Conservation (phyloP, 2,797 vertebrate species). For the Sylvia borin region DNA sequence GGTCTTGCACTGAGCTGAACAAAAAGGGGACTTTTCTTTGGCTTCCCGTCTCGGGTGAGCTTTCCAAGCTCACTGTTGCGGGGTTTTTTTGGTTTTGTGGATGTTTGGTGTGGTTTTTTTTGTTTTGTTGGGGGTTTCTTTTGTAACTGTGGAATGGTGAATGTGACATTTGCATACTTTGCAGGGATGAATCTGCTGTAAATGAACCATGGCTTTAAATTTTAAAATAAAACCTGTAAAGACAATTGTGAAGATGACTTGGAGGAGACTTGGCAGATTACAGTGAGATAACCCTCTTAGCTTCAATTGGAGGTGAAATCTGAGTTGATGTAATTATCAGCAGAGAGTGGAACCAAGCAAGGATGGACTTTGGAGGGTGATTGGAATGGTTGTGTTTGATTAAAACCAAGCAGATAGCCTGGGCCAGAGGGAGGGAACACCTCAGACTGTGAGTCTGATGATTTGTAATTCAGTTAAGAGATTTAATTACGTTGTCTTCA, state of each 20-base stretch:
- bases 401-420: slow-evolving; percentile 2
- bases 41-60: background rate
- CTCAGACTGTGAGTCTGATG: background rate
- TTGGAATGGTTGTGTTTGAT: slow-evolving; percentile 5
- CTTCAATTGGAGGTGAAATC: background rate
- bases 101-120: too few relatives aligned
- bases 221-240: background rate
- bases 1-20: background rate
- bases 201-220: background rate
- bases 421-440: background rate
- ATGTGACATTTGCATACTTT: background rate
- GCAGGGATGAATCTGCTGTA: background rate
- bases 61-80: background rate
- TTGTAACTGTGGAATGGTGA: background rate
- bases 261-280: background rate
- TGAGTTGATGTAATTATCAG: background rate
- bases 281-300: background rate
- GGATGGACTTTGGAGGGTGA: background rate
- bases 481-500: slow-evolving; percentile 19
- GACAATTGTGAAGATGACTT: background rate
- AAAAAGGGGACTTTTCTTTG: background rate
- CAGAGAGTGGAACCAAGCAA: background rate
- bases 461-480: slow-evolving; percentile 31
- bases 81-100: background rate
- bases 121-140: background rate